Conservation (phyloP, 2,888 invertebrate species). For the Limnephilus lunatus region DNA sequence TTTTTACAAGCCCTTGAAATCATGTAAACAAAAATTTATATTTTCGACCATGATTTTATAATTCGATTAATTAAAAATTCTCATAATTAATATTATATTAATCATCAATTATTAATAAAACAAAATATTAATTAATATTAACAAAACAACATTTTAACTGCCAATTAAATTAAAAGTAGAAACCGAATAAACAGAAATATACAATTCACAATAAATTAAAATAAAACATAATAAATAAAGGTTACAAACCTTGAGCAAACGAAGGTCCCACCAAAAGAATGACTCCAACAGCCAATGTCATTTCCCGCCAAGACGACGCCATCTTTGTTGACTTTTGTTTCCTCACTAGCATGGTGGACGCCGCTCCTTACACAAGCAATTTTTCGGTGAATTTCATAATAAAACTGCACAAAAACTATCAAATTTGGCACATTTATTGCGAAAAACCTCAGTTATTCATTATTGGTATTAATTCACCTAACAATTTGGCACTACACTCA, state of each 20-base stretch:
- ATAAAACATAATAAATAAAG: not conserved
- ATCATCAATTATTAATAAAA: not conserved
- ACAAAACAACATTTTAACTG: not conserved
- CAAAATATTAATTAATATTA: too few relatives aligned
- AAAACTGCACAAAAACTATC: not conserved
- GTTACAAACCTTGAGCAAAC: slow-evolving; percentile 18
- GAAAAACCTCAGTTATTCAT: not conserved
- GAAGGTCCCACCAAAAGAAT: slow-evolving; percentile 29
- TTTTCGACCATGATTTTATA: not conserved
- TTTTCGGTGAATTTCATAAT: not conserved
- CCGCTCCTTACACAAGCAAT: not conserved
- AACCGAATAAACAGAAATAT: not conserved
- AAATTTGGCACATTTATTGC: not conserved
- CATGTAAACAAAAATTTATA: not conserved
- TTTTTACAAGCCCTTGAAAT: not conserved
- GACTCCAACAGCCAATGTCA: slow-evolving; percentile 26
- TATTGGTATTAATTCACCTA: not conserved
- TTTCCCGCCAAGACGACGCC: slow-evolving; percentile 27
- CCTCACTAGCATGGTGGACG: slow-evolving; percentile 33
- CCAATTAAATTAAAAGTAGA: not conserved
- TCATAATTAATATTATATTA: not conserved
- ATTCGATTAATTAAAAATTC: not conserved
- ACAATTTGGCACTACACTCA: not conserved
- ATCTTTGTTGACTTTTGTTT: not conserved
- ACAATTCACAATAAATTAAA: not conserved